A percentile compares a stretch with the other conserved stretches of the same genome.
phyloP scores from a whole-genome alignment of 2,797 vertebrate genomes.

The Gallirallus australis region DNA sequence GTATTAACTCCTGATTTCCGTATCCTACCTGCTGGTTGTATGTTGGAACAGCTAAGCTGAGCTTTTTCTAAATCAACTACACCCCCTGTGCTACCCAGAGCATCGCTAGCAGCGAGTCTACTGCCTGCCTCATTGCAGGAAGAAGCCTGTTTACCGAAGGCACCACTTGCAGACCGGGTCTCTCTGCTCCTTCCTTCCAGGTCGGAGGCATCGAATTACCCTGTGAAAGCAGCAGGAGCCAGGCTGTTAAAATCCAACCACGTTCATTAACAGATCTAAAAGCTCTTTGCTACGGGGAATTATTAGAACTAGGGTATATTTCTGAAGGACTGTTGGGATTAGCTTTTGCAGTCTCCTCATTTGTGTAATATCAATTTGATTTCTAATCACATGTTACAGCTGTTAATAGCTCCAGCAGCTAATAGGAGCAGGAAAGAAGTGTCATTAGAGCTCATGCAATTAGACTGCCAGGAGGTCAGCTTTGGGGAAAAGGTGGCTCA shows the following conservation, averaged over 20 bases:
- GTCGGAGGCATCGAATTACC: background rate
- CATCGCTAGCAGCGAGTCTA: background rate
- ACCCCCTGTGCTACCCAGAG: background rate
- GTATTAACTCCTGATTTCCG: background rate
- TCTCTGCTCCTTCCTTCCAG: background rate
- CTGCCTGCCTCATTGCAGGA: background rate
- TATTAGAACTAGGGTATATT: background rate
- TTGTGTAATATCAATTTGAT: background rate
- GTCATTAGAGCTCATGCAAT: background rate
- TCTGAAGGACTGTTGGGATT: background rate
- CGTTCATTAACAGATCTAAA: background rate
- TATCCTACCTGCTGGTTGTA: background rate
- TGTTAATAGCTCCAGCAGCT: background rate
- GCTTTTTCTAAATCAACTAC: background rate
- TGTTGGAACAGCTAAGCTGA: background rate
- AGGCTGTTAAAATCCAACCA: background rate
- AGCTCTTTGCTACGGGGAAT: background rate
- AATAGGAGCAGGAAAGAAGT: background rate
- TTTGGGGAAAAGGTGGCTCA: background rate
- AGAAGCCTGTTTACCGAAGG: background rate
- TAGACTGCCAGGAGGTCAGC: background rate
- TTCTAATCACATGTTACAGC: background rate
- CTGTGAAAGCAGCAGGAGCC: background rate
- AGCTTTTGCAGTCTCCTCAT: background rate
- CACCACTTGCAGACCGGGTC: background rate